A percentile compares a stretch with the other conserved stretches of the same genome.
Conservation (phyloP, 1,140 invertebrate genomes). For the Drosophila lacertosa region DNA sequence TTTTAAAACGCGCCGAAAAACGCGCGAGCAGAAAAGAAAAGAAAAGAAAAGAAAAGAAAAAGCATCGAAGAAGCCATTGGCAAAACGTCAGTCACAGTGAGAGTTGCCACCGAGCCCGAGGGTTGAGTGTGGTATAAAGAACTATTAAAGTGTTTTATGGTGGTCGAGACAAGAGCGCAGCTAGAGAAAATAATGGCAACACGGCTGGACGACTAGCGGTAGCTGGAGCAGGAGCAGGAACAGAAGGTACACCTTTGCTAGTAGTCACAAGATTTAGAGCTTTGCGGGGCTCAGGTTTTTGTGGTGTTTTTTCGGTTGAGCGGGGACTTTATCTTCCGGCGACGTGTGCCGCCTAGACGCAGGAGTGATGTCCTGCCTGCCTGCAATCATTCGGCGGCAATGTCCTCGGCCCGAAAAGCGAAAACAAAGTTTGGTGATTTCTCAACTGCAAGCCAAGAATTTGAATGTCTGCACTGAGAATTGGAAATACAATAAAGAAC, state of each 20-base stretch:
- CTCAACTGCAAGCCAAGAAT: conserved; percentile 1
- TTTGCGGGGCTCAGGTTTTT: conserved; percentile 49
- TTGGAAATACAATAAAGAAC: too few relatives aligned
- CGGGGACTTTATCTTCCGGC: conserved; percentile 44
- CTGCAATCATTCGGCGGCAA: conserved; percentile 18
- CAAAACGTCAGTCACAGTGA: conserved; percentile 53
- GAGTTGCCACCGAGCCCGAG: too few relatives aligned
- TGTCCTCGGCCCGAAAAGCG: background rate
- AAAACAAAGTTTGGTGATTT: background rate
- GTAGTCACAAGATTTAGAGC: conserved; percentile 49
- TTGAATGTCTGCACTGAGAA: background rate
- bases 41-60: conserved; percentile 43
- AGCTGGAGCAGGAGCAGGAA: conserved; percentile 6
- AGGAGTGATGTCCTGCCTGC: conserved; percentile 20
- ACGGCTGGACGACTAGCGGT: conserved; percentile 22
- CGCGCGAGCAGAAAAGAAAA: conserved; percentile 35
- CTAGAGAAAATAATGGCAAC: conserved; percentile 56
- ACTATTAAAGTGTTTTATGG: conserved; percentile 81
- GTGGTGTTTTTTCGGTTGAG: conserved; percentile 47
- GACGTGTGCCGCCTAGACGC: conserved; percentile 29
- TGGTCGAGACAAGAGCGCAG: conserved; percentile 68
- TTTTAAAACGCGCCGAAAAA: conserved; percentile 69
- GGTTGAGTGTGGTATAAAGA: conserved; percentile 38
- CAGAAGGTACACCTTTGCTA: too few relatives aligned
- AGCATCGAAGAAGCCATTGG: conserved; percentile 47